These are phyloP conservation scores for Florisuga fusca DNA, from an alignment of 2,797 vertebrate genomes.

Conservation along the genomic window DNA sequence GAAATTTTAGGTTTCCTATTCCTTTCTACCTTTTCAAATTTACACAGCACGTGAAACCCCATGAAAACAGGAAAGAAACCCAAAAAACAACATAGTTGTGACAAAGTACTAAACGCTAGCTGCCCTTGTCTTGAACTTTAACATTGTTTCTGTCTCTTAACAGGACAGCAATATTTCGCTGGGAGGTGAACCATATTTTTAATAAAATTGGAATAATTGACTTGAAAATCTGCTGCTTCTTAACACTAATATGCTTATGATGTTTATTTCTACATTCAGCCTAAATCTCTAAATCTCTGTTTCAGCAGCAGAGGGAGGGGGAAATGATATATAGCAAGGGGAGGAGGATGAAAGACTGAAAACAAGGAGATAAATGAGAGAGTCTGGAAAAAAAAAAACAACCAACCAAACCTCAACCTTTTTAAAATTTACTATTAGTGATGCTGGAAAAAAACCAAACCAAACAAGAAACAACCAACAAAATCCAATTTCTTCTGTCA, in stretches of 20 bases:
- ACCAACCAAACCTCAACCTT: not conserved
- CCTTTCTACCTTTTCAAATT: not conserved
- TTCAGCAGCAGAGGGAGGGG: not conserved
- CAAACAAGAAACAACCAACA: not conserved
- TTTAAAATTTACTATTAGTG: not conserved
- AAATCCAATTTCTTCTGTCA: not conserved
- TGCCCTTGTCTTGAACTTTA: not conserved
- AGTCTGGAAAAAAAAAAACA: not conserved
- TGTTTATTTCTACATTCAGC: not conserved
- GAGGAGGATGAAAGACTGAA: not conserved
- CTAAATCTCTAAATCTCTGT: slow-evolving; percentile 9
- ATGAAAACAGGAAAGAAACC: not conserved
- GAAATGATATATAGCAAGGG: not conserved
- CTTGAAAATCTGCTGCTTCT: slow-evolving; percentile 25
- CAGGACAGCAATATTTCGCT: not conserved
- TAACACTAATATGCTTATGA: slow-evolving; percentile 28
- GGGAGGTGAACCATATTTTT: not conserved
- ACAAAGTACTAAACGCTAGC: not conserved
- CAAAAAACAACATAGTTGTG: not conserved
- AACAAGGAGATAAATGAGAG: not conserved
- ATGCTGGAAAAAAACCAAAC: not conserved
- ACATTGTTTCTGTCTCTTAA: not conserved
- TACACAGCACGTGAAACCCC: not conserved
- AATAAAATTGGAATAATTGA: not conserved
- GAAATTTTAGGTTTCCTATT: not conserved